phyloP scores from a whole-genome alignment of 2,113 vertebrate genomes.

The Onychostruthus taczanowskii region DNA sequence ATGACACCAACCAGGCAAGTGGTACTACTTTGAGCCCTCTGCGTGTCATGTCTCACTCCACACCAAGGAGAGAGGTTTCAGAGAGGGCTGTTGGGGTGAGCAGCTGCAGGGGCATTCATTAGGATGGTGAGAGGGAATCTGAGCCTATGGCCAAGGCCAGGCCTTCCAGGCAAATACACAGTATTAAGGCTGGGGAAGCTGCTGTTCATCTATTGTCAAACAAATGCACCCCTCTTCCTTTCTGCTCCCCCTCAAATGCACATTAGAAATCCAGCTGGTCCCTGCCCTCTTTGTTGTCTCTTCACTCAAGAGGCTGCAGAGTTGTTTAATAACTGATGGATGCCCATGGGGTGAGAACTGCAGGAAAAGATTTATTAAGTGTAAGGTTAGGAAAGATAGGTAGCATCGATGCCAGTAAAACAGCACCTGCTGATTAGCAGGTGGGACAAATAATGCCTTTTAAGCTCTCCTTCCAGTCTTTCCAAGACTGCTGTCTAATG shows the following conservation, averaged over 20 bases:
- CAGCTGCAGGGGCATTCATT: not conserved
- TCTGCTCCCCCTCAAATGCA: not conserved
- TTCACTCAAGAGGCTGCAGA: not conserved
- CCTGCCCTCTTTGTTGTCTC: not conserved
- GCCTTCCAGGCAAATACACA: not conserved
- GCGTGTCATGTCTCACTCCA: not conserved
- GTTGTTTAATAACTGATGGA: not conserved
- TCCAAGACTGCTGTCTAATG: not conserved
- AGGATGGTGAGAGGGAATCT: not conserved
- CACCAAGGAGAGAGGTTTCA: not conserved
- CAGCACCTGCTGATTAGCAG: not conserved
- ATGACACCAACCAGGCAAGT: not conserved
- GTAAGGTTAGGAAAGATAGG: not conserved
- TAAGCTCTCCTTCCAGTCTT: not conserved
- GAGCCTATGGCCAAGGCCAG: not conserved
- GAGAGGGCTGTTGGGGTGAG: not conserved
- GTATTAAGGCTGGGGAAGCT: not conserved
- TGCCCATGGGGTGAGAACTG: not conserved
- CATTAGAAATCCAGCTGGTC: not conserved
- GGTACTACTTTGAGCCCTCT: not conserved
- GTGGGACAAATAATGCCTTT: not conserved
- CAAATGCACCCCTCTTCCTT: not conserved
- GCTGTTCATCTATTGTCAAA: not conserved
- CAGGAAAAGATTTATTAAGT: not conserved
- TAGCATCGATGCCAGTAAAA: not conserved